Conservation (phyloP, 2,888 invertebrate genomes). For the Tetramorium bicarinatum region DNA sequence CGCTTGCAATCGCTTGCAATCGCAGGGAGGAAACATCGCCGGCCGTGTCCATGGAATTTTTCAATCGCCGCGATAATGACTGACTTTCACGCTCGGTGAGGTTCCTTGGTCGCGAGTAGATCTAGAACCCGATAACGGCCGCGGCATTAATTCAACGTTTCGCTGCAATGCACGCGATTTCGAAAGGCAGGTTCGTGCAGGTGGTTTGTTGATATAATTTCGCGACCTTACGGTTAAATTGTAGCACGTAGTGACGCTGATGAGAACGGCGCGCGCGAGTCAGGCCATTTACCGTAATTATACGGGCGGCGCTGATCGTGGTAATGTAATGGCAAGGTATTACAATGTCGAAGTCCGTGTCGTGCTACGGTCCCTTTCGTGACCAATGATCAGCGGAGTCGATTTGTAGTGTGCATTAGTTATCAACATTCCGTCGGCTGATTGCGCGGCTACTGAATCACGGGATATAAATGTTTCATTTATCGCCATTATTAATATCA, state of each 20-base stretch:
- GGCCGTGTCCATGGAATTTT: constrained; percentile 42
- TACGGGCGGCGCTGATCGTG: constrained; percentile 61
- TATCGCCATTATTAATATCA: too few relatives aligned
- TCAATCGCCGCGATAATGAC: constrained; percentile 50
- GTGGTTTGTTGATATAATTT: constrained; percentile 69
- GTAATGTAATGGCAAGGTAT: constrained; percentile 70
- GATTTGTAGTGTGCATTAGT: constrained; percentile 53
- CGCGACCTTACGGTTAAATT: constrained; percentile 61
- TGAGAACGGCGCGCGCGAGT: constrained; percentile 30
- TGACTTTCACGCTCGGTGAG: constrained; percentile 52
- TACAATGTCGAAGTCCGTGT: constrained; percentile 59
- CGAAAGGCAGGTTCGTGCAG: constrained; percentile 47
- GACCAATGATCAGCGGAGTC: constrained; percentile 62
- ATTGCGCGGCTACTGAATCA: constrained; percentile 59
- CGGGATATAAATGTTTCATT: constrained; percentile 53
- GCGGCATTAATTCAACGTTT: constrained; percentile 51
- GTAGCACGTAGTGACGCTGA: constrained; percentile 35
- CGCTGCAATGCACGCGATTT: constrained; percentile 35
- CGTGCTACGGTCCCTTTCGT: constrained; percentile 60
- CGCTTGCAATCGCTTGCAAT: constrained; percentile 41
- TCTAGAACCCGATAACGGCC: constrained; percentile 45
- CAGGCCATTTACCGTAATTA: constrained; percentile 60
- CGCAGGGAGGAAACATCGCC: constrained; percentile 27
- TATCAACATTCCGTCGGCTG: constrained; percentile 41
- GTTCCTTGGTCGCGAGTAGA: constrained; percentile 54